Conservation (phyloP, 2,888 invertebrate genomes). For the Orthonevra nobilis region DNA sequence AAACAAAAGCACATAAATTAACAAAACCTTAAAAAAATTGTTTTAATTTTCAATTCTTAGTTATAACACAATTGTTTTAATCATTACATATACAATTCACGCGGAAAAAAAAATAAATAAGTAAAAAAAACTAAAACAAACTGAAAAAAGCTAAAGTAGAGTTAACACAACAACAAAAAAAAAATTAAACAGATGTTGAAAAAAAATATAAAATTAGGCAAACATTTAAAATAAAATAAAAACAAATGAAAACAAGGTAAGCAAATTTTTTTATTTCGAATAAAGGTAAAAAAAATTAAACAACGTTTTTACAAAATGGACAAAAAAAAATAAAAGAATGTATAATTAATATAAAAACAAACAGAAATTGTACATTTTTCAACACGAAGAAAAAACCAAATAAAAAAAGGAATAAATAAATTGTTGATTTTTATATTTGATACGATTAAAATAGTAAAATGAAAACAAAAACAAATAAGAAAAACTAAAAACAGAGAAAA, state of each 20-base stretch:
- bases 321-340: slow-evolving; percentile 50
- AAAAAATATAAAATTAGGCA: slow-evolving; percentile 56
- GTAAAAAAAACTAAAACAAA: slow-evolving; percentile 2
- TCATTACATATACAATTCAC: slow-evolving; percentile 19
- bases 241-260: slow-evolving; percentile 72
- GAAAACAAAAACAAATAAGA: slow-evolving; percentile 42
- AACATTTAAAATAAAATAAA: slow-evolving; percentile 49
- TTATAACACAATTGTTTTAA: slow-evolving; percentile 4
- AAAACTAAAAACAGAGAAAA: slow-evolving; percentile 49
- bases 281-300: slow-evolving; percentile 51
- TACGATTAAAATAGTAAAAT: slow-evolving; percentile 76
- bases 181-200: slow-evolving; percentile 49
- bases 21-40: not conserved
- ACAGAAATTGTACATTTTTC: slow-evolving; percentile 66
- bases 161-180: slow-evolving; percentile 41
- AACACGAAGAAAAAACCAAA: slow-evolving; percentile 55
- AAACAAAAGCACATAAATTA: slow-evolving; percentile 30
- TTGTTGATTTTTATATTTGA: slow-evolving; percentile 81
- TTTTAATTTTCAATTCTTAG: slow-evolving; percentile 1
- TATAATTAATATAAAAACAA: slow-evolving; percentile 32
- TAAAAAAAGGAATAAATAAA: slow-evolving; percentile 69
- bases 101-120: slow-evolving; percentile 19
- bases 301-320: slow-evolving; percentile 55
- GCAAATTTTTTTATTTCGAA: slow-evolving; percentile 76
- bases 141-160: slow-evolving; percentile 16